Evolutionary conservation across 2,113 vertebrate genomes (phyloP).

Genomic region (Pitta sordida): DNA sequence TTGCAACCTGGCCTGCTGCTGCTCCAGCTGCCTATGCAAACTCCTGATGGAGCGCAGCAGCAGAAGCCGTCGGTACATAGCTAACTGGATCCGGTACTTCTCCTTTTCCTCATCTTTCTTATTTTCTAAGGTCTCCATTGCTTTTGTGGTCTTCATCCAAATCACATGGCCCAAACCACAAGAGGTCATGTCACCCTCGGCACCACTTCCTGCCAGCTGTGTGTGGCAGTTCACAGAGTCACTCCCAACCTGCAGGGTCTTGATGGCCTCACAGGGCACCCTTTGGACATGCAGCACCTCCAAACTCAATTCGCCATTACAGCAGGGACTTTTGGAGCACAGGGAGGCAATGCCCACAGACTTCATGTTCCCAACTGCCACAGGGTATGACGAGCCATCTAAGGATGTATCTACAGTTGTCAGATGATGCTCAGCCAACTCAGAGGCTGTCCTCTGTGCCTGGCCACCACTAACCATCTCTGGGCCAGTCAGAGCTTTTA

Average conservation of each 20-base stretch:
- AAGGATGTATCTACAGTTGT: background rate
- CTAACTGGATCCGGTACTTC: slow-evolving; percentile 11
- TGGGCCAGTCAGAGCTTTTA: background rate
- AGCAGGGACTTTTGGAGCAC: background rate
- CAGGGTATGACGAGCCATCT: rapidly evolving
- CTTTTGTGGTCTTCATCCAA: background rate
- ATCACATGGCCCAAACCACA: background rate
- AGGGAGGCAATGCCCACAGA: background rate
- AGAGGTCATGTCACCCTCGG: rapidly evolving
- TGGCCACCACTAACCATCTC: background rate
- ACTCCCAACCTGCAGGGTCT: background rate
- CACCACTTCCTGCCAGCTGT: rapidly evolving
- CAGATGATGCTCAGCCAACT: background rate
- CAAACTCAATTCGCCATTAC: rapidly evolving
- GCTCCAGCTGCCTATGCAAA: slow-evolving; percentile 52
- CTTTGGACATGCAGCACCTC: background rate
- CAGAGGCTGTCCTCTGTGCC: background rate
- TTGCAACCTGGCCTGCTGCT: slow-evolving; percentile 29
- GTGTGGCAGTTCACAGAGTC: rapidly evolving
- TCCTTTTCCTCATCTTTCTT: slow-evolving; percentile 47
- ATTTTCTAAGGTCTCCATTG: background rate
- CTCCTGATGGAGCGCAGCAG: slow-evolving; percentile 37
- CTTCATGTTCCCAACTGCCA: rapidly evolving
- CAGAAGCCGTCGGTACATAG: slow-evolving; percentile 34
- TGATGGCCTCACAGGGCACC: rapidly evolving